Percentiles rank a stretch among this genome's conserved stretches.
Evolutionary conservation across 1,140 invertebrate genomes (phyloP).

Genomic region (Thaumetopoea pityocampa): DNA sequence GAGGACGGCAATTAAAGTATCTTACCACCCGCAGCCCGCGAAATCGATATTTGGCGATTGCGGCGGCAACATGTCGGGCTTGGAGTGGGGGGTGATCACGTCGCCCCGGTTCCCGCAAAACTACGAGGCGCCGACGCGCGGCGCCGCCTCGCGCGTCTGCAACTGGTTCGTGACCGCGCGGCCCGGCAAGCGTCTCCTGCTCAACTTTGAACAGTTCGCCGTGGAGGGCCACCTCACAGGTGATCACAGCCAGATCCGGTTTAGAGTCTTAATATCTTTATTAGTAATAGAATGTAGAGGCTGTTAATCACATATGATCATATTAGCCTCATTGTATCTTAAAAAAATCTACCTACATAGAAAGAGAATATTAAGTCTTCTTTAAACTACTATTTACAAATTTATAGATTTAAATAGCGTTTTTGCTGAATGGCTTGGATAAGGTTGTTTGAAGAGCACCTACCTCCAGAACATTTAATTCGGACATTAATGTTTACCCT

Average conservation of each 20-base stretch:
- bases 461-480: too few species aligned
- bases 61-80: slow-evolving; percentile 91
- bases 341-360: too few species aligned
- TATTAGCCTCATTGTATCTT: too few species aligned
- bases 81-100: slow-evolving; percentile 90
- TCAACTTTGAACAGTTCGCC: slow-evolving; percentile 91
- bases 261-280: background rate
- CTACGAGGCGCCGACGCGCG: slow-evolving; percentile 86
- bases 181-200: slow-evolving; percentile 87
- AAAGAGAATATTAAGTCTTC: too few species aligned
- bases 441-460: too few species aligned
- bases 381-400: too few species aligned
- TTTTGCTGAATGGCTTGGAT: too few species aligned
- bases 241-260: slow-evolving; percentile 49
- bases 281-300: background rate
- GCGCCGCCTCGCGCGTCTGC: slow-evolving; percentile 88
- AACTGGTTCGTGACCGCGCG: slow-evolving; percentile 94
- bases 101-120: slow-evolving; percentile 91
- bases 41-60: slow-evolving; percentile 94
- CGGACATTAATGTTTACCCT: too few species aligned
- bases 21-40: slow-evolving; percentile 76
- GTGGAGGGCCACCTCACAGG: slow-evolving; percentile 92
- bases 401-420: too few species aligned
- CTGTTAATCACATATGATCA: too few species aligned
- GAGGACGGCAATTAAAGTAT: background rate